Base-by-base conservation (phyloP, 2,113 vertebrate genomes). In the Mirza zaza region DNA sequence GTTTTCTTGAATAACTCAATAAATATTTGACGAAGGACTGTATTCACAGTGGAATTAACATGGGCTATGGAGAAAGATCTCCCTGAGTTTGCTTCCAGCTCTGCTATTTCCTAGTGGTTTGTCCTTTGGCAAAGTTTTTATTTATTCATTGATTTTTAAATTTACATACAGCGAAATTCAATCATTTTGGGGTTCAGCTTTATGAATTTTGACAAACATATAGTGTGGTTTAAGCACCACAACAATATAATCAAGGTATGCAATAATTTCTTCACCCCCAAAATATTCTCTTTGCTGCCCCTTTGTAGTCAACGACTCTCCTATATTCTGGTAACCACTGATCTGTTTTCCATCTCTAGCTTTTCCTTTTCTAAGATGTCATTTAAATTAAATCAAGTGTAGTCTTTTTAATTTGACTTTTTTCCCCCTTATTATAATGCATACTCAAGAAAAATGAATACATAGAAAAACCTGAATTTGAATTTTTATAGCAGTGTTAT, bases 401-500 rank as follows among this genome's bases (percentile, higher is more conserved):
- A 80, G 5, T 1, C 4, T 76, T 90, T 94, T 63, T 23, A 55
- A 0, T 90, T 91, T 92, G 65, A 6, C 8, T 92, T 79, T 79
- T 95, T 80, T 68, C 34, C 81, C 5, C 81, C 5, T 70, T 91
- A 63, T 86, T 73, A 79, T 83, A 95, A 86, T 63, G 34, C 21
- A 50, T 87, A 29, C 8, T 52, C 6, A 84, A 63, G 32, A 75
- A 70, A 96, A 90, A 95, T 67, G 29, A 94, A 83, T 91, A 86
- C 8, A 77, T 45, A 89, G 17, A 65, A 94, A 89, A 70, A 34
- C 27, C 6, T 77, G 8, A 23, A 61, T 77, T 42, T 96, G 23
- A 85, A 81, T 65, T 87, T 94, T 89, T 42, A 27, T 18, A 75
- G 48, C 9, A 65, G 6, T 52, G 1, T 39, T 75, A 48, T 48